Evolutionary conservation across 2,113 vertebrate species (phyloP).

Genomic region (Connochaetes taurinus): DNA sequence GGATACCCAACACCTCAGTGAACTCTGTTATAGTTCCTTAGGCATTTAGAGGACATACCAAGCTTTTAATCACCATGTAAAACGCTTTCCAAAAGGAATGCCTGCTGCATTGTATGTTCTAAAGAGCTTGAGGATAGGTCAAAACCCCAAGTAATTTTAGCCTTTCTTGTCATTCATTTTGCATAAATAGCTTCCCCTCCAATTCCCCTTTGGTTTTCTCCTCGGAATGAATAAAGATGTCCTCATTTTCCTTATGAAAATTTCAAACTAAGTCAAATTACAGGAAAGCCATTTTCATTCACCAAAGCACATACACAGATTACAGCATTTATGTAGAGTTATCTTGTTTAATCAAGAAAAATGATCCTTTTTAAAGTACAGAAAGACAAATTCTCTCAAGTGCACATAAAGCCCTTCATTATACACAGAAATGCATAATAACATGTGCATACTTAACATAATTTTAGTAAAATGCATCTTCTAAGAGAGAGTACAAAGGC

Average conservation of each 20-base stretch:
- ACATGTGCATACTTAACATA: not conserved
- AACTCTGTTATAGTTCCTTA: not conserved
- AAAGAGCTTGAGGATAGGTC: not conserved
- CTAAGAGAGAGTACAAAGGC: not conserved
- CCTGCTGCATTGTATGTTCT: not conserved
- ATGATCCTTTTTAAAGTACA: not conserved
- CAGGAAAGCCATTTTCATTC: slow-evolving; percentile 27
- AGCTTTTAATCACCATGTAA: not conserved
- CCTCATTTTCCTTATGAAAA: slow-evolving; percentile 23
- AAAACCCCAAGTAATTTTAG: not conserved
- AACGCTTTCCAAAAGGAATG: not conserved
- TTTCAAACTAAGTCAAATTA: slow-evolving; percentile 39
- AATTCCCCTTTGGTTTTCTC: not conserved
- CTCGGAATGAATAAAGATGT: not conserved
- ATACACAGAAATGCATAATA: not conserved
- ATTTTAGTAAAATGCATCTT: not conserved
- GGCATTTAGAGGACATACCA: not conserved
- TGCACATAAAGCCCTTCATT: not conserved
- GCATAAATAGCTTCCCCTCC: not conserved
- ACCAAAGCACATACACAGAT: not conserved
- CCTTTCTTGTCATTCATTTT: not conserved
- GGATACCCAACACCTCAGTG: not conserved
- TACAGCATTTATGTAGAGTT: not conserved
- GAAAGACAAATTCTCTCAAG: slow-evolving; percentile 18
- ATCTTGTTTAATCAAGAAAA: slow-evolving; percentile 45